These are phyloP conservation scores for Cephalophus harveyi DNA, from an alignment of 2,113 vertebrate species.

Conservation along the genomic window DNA sequence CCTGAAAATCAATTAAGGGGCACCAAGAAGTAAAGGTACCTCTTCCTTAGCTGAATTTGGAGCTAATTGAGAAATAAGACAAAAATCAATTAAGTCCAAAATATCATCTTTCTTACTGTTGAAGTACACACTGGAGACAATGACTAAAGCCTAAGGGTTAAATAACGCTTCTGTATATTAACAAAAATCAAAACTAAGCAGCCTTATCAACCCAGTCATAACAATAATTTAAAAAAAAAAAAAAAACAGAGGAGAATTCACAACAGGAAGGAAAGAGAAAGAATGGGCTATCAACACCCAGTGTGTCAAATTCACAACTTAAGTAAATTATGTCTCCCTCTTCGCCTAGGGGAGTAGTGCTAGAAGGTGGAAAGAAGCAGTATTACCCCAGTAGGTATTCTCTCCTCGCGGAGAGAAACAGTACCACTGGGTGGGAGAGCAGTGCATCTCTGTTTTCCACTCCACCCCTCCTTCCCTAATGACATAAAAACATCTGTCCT, in stretches of 20 bases:
- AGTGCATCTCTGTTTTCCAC: neutral
- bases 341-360: neutral
- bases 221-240: neutral
- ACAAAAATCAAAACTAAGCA: neutral
- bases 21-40: neutral
- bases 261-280: neutral
- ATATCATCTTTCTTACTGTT: neutral
- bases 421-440: neutral
- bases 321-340: neutral
- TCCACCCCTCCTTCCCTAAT: neutral
- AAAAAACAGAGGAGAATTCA: neutral
- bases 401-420: neutral
- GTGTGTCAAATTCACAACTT: neutral
- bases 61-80: neutral
- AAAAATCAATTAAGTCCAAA: neutral
- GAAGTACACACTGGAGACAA: neutral
- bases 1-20: neutral
- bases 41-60: neutral
- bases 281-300: neutral
- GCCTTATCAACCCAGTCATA: neutral
- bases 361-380: neutral
- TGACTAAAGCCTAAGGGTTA: neutral
- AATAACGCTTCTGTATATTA: neutral
- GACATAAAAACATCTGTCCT: neutral
- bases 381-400: neutral